phyloP scores from a whole-genome alignment of 2,797 vertebrate genomes.

The Spatula clypeata region DNA sequence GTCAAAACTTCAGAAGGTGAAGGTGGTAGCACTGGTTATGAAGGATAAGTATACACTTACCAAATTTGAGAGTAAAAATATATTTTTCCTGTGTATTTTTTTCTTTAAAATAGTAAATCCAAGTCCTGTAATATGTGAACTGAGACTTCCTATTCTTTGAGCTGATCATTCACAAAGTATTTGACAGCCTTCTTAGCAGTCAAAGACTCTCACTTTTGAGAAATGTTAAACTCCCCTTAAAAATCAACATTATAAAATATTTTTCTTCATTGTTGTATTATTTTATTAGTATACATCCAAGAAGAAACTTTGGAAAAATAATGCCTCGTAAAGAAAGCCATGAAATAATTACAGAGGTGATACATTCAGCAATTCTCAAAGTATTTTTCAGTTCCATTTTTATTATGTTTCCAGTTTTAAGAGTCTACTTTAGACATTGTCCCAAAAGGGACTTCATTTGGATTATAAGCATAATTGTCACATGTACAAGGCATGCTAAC shows the following conservation, averaged over 20 bases:
- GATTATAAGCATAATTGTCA: background rate
- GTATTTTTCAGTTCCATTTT: background rate
- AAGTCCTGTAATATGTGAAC: background rate
- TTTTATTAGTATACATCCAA: background rate
- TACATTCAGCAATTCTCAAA: background rate
- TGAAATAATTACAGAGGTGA: background rate
- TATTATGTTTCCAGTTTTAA: background rate
- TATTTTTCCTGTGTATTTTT: accelerated
- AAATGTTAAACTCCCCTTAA: background rate
- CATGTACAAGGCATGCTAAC: background rate
- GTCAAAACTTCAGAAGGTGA: background rate
- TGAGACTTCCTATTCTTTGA: background rate
- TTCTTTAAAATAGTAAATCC: background rate
- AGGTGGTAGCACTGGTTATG: accelerated
- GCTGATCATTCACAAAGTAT: background rate
- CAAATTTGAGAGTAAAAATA: background rate
- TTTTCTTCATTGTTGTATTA: background rate
- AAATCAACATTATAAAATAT: background rate
- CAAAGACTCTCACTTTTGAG: background rate
- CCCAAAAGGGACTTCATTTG: background rate
- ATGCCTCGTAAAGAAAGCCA: background rate
- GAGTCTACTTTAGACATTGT: background rate
- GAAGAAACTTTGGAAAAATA: background rate
- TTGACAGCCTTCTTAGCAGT: too few species aligned
- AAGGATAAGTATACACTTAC: background rate